A percentile compares a stretch with the other conserved stretches of the same genome.
phyloP scores from a whole-genome alignment of 2,888 invertebrate genomes.

The Lasioglossum oenotherae region DNA sequence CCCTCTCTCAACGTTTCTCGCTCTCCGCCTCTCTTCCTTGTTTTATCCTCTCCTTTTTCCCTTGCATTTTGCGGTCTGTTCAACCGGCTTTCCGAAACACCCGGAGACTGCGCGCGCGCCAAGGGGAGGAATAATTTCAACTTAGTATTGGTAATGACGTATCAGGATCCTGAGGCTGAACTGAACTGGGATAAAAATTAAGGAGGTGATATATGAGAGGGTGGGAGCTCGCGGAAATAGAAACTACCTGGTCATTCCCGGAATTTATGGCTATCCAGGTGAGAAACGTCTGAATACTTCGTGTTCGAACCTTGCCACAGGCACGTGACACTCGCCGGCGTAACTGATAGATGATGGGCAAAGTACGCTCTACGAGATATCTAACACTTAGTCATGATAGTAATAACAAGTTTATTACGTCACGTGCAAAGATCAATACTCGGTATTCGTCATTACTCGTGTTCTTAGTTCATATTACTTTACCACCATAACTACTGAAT shows the following conservation, averaged over 20 bases:
- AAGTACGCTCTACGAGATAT: not conserved
- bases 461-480: not conserved
- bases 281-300: constrained; percentile 10
- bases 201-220: constrained; percentile 9
- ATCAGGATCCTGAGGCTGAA: not conserved
- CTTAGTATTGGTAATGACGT: constrained; percentile 12
- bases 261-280: not conserved
- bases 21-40: not conserved
- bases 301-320: not conserved
- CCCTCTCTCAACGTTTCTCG: not conserved
- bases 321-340: not conserved
- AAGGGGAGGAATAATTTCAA: not conserved
- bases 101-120: not conserved
- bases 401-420: not conserved
- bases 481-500: no score
- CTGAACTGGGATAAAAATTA: not conserved
- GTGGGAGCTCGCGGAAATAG: not conserved
- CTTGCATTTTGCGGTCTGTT: not conserved
- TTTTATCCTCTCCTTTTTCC: not conserved
- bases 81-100: not conserved
- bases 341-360: not conserved
- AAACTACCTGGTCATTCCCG: not conserved
- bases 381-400: not conserved
- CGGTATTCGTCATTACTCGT: not conserved
- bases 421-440: not conserved